A percentile compares a stretch with the other conserved stretches of the same genome.
phyloP scores from a whole-genome alignment of 2,888 invertebrate species.

The Scrobipalpa atriplicella region DNA sequence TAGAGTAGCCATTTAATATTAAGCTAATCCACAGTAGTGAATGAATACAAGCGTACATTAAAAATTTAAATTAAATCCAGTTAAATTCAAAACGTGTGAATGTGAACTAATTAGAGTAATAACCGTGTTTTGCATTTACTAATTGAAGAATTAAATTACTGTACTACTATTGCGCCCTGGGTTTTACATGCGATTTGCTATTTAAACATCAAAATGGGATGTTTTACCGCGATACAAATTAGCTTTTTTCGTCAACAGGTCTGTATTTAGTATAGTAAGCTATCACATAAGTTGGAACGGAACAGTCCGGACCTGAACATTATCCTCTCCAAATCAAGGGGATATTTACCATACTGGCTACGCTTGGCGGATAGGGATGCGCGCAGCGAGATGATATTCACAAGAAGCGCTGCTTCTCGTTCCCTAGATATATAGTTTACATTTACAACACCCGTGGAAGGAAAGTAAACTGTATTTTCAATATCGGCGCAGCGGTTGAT shows the following conservation, averaged over 20 bases:
- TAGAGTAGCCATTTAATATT: constrained; percentile 7
- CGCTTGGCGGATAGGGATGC: too few relatives aligned
- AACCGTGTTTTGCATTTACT: constrained; percentile 15
- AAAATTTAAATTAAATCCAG: not conserved
- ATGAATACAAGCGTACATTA: not conserved
- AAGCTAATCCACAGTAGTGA: not conserved
- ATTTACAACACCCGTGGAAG: too few relatives aligned
- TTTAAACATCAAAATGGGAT: not conserved
- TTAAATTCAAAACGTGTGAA: constrained; percentile 13
- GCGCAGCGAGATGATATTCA: too few relatives aligned
- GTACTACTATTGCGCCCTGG: not conserved
- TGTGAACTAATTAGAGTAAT: constrained; percentile 17
- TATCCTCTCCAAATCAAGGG: too few relatives aligned
- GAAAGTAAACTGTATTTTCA: too few relatives aligned
- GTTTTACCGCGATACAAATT: not conserved
- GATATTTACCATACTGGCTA: too few relatives aligned
- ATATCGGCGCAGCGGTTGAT: too few relatives aligned
- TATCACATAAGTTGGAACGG: too few relatives aligned
- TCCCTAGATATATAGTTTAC: too few relatives aligned
- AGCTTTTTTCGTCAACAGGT: not conserved
- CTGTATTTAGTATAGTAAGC: too few relatives aligned
- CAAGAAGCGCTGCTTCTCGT: too few relatives aligned
- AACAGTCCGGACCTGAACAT: too few relatives aligned
- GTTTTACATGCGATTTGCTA: not conserved
- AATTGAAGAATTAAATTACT: constrained; percentile 7